These are phyloP conservation scores for Eidolon dupreanum DNA, from an alignment of 2,797 vertebrate genomes.

Conservation along the genomic window DNA sequence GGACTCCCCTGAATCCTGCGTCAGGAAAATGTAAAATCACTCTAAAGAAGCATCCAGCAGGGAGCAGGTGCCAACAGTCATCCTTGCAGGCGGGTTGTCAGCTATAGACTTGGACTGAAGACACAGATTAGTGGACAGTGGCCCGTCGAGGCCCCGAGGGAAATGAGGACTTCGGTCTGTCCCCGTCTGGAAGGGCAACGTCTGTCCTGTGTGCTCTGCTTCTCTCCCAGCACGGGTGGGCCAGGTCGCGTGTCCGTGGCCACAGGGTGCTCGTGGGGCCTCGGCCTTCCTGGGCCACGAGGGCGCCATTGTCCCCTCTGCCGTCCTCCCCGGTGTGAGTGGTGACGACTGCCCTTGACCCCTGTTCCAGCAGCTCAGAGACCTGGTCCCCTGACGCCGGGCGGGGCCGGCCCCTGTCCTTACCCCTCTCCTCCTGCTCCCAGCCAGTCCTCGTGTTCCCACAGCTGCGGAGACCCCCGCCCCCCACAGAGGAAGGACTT, in stretches of 20 bases:
- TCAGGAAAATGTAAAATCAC: background rate
- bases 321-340: rapidly evolving
- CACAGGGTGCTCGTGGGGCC: rapidly evolving
- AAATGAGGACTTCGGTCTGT: too few species aligned
- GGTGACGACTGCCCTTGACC: background rate
- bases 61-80: too few species aligned
- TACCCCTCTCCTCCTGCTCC: rapidly evolving
- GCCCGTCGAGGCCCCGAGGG: background rate
- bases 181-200: background rate
- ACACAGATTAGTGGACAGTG: too few species aligned
- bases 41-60: background rate
- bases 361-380: background rate
- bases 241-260: background rate
- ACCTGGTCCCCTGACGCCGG: background rate
- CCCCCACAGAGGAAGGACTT: background rate
- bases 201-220: rapidly evolving
- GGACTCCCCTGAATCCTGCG: background rate
- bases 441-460: rapidly evolving
- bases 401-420: rapidly evolving
- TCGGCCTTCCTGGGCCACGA: rapidly evolving
- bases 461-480: too few species aligned
- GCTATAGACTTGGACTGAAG: background rate
- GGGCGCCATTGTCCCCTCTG: background rate
- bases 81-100: rapidly evolving
- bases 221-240: background rate